Evolutionary conservation across 2,888 invertebrate species (phyloP), one percentile per base, ranked within the genome.

Genomic region (Anorthoa munda): DNA sequence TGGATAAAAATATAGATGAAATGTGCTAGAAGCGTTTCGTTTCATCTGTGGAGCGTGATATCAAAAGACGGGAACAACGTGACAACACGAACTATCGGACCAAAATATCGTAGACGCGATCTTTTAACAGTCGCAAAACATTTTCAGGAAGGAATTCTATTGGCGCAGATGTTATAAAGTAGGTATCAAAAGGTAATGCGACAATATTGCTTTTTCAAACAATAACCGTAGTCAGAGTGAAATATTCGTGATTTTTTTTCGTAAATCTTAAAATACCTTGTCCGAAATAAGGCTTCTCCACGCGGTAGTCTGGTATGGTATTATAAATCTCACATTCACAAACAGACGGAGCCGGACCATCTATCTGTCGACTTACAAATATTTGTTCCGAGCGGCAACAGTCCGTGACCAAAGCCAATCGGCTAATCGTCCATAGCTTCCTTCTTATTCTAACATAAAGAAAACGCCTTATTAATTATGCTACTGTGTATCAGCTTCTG

Each of bases 1-100:
- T 46, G 31, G 64, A 75, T 83, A 76, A 75, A 79, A 79, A 39
- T 68, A 81, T 61, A 68, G 46, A 71, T 66, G 65, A 80, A 84
- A 66, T 75, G 64, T 64, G 81, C 65, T 61, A 50, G 18, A 66
- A 80, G 80, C 70, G 70, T 59, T 77, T 70, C 59, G 55, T 75
- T 74, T 76, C 73, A 79, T 76, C 69, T 76, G 56, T 68, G 53
- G 68, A 70, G 74, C 67, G 67, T 76, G 65, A 74, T 79, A 76
- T 72, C 79, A 76, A 76, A 82, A 61, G 65, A 59, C 45, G 56
- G 39, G 31, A 60, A 72, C 77, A 81, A 76, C 50, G 76, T 73
- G 71, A 72, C 74, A 83, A 66, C 26, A 63, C 12, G 59, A 67
- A 74, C 63, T 79, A 72, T 39, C n/a, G 53, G 56, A 48, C 56